Conservation (phyloP, 2,113 vertebrate species). For the Australoheros scitulus region DNA sequence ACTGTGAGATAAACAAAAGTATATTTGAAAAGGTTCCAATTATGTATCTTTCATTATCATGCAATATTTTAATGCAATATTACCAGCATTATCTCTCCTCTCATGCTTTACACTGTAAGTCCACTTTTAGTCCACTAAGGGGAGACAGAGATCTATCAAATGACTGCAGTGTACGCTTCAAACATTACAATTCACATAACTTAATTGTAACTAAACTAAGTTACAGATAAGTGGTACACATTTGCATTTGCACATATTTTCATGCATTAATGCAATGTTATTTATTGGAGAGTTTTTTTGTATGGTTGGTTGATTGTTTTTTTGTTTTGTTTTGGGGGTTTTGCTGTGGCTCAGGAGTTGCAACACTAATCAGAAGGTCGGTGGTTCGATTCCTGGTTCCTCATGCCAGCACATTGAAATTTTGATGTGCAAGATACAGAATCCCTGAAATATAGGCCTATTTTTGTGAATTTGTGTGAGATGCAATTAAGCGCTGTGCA, state of each 20-base stretch:
- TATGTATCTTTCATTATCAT: neutral
- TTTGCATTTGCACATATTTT: neutral
- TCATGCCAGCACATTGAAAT: neutral
- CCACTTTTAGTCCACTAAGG: slow-evolving; percentile 37
- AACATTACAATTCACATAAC: neutral
- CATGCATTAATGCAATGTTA: neutral
- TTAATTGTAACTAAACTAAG: neutral
- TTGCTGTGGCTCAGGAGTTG: neutral
- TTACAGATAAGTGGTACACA: neutral
- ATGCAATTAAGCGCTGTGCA: neutral
- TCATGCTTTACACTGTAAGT: neutral
- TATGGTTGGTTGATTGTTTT: too few species aligned
- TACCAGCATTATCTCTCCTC: neutral
- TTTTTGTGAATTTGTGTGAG: neutral
- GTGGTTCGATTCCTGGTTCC: neutral
- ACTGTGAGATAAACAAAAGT: neutral
- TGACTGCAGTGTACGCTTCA: neutral
- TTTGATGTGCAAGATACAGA: neutral
- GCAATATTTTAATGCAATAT: neutral
- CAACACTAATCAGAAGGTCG: neutral
- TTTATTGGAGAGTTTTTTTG: neutral
- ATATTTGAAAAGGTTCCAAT: neutral
- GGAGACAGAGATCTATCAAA: slow-evolving; percentile 24
- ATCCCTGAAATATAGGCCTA: neutral
- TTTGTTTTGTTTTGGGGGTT: neutral